These are phyloP conservation scores for Lerista edwardsae DNA, from an alignment of 2,797 vertebrate genomes.

Conservation along the genomic window DNA sequence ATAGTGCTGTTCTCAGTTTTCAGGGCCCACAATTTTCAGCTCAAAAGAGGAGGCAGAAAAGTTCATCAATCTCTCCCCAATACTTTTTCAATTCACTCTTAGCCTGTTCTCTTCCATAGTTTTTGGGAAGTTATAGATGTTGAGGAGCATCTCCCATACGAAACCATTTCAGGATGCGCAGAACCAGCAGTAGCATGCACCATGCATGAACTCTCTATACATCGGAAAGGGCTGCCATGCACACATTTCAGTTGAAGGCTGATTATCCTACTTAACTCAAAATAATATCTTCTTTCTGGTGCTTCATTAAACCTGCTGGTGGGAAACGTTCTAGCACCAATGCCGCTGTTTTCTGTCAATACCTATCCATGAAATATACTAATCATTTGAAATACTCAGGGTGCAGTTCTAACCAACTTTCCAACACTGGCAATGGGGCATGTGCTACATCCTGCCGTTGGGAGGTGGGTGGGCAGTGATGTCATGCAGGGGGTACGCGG, in stretches of 20 bases:
- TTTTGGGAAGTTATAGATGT: not conserved
- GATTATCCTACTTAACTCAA: not conserved
- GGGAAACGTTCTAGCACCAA: no score
- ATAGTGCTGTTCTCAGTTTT: conserved; percentile 15
- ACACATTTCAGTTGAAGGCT: not conserved
- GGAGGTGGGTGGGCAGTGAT: no score
- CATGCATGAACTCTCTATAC: not conserved
- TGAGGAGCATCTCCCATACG: not conserved
- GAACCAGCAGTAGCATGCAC: not conserved
- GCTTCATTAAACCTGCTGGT: not conserved
- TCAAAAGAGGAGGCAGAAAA: not conserved
- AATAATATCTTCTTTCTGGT: not conserved
- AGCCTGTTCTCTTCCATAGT: no score
- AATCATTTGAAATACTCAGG: conserved; percentile 10
- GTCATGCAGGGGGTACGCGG: no score
- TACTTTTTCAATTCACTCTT: not conserved
- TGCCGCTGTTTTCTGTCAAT: not conserved
- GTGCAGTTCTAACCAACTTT: no score
- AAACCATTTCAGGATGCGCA: not conserved
- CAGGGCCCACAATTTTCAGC: not conserved
- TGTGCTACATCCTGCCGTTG: no score
- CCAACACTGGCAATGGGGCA: no score
- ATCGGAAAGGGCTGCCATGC: not conserved
- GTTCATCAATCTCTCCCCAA: not conserved
- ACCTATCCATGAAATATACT: conserved; percentile 1